A percentile compares a stretch with the other conserved stretches of the same genome.
phyloP scores from a whole-genome alignment of 2,113 vertebrate species.

The Sebastes schlegelii region DNA sequence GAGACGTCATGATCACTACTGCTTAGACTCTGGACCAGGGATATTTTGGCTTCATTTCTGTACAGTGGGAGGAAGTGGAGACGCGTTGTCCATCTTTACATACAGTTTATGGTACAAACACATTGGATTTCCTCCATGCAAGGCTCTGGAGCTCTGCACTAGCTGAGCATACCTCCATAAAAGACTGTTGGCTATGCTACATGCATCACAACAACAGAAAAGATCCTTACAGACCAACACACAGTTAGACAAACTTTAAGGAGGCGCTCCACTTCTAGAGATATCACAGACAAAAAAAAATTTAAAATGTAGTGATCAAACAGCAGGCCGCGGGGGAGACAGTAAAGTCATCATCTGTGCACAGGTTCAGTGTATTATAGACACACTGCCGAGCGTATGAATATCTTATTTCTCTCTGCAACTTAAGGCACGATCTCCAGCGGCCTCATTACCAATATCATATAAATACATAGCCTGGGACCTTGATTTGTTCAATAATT shows the following conservation, averaged over 20 bases:
- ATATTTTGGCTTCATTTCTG: too few species aligned
- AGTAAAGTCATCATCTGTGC: constrained; percentile 39
- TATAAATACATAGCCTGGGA: constrained; percentile 65
- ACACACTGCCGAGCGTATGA: constrained; percentile 22
- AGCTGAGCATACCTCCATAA: not conserved
- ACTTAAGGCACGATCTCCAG: constrained; percentile 49
- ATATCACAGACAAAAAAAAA: not conserved
- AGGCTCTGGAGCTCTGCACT: not conserved
- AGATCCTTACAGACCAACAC: not conserved
- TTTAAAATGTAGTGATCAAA: not conserved
- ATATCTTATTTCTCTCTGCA: constrained; percentile 21
- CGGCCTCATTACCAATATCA: constrained; percentile 73
- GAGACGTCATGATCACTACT: too few species aligned
- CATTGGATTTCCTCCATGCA: not conserved
- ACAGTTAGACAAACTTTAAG: not conserved
- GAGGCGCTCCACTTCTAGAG: not conserved
- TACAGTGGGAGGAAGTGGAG: too few species aligned
- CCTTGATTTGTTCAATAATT: constrained; percentile 71
- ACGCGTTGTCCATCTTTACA: too few species aligned
- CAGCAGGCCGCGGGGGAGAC: constrained; percentile 12
- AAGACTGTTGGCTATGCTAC: too few species aligned
- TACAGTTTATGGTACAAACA: not conserved
- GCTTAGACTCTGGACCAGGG: too few species aligned
- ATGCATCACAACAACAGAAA: not conserved
- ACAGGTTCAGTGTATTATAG: not conserved